A percentile compares a stretch with the other conserved stretches of the same genome.
phyloP scores from a whole-genome alignment of 2,797 vertebrate genomes.

The Oceanodroma leucorhoa region DNA sequence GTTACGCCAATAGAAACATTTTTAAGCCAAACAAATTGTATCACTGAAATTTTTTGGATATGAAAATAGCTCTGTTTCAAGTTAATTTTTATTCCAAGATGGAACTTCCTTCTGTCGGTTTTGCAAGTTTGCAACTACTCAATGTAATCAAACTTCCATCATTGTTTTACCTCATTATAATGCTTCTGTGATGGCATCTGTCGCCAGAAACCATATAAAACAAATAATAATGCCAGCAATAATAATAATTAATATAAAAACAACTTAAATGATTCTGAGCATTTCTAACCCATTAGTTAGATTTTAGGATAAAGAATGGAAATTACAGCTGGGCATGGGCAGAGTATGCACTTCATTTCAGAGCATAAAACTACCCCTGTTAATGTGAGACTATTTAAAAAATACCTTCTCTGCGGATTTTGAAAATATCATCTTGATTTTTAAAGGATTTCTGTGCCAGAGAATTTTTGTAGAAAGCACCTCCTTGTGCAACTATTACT shows the following conservation, averaged over 20 bases:
- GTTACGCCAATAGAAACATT: background rate
- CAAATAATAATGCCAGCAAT: background rate
- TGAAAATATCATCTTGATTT: background rate
- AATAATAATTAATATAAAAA: background rate
- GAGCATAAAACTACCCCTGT: background rate
- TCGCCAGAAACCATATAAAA: background rate
- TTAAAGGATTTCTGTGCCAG: background rate
- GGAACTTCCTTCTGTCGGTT: background rate
- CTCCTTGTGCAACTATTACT: background rate
- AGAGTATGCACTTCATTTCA: background rate
- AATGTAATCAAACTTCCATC: background rate
- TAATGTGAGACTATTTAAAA: background rate
- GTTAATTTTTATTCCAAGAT: background rate
- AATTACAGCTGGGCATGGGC: background rate
- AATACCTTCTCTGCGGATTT: background rate
- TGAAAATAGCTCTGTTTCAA: background rate
- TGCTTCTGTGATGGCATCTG: background rate
- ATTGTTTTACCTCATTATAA: background rate
- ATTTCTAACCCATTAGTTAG: background rate
- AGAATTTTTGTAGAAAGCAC: background rate
- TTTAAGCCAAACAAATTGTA: background rate
- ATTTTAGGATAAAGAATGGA: background rate
- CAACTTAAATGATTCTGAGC: background rate
- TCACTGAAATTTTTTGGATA: fast-evolving
- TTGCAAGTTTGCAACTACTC: background rate